phyloP scores from a whole-genome alignment of 2,113 vertebrate species.

The Recurvirostra avosetta region DNA sequence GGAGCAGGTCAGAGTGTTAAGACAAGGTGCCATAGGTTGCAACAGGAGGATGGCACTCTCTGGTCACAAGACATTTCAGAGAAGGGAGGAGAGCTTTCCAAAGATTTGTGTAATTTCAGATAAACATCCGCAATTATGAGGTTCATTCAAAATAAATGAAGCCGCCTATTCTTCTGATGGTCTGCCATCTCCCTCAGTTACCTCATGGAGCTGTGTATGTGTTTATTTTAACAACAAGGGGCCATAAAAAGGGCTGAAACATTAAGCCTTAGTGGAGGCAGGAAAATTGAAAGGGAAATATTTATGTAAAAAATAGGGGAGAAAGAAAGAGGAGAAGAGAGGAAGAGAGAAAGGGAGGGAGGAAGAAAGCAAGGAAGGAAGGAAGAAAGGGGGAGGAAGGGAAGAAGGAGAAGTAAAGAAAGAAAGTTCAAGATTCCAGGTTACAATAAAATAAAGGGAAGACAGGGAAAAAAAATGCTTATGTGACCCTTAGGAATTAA shows the following conservation, averaged over 20 bases:
- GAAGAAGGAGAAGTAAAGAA: not conserved
- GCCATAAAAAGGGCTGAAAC: not conserved
- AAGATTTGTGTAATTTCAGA: not conserved
- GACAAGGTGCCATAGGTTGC: not conserved
- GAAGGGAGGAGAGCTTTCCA: not conserved
- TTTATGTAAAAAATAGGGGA: not conserved
- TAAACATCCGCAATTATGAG: not conserved
- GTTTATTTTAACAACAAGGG: slow-evolving; percentile 3
- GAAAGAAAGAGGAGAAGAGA: not conserved
- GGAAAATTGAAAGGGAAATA: slow-evolving; percentile 25
- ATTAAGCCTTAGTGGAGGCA: not conserved
- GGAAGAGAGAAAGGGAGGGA: not conserved
- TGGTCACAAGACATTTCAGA: not conserved
- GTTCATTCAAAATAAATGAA: not conserved
- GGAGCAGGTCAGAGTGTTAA: not conserved
- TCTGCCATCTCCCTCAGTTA: not conserved
- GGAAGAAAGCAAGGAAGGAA: not conserved
- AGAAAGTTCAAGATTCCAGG: not conserved
- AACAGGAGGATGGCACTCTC: not conserved
- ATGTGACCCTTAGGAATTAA: not conserved
- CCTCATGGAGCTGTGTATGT: not conserved
- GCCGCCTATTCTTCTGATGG: not conserved
- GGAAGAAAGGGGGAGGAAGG: not conserved
- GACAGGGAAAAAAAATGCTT: not conserved
- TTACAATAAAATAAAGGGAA: not conserved